Evolutionary conservation across 1,140 invertebrate species (phyloP).

Genomic region (Sminthurides bifidus): DNA sequence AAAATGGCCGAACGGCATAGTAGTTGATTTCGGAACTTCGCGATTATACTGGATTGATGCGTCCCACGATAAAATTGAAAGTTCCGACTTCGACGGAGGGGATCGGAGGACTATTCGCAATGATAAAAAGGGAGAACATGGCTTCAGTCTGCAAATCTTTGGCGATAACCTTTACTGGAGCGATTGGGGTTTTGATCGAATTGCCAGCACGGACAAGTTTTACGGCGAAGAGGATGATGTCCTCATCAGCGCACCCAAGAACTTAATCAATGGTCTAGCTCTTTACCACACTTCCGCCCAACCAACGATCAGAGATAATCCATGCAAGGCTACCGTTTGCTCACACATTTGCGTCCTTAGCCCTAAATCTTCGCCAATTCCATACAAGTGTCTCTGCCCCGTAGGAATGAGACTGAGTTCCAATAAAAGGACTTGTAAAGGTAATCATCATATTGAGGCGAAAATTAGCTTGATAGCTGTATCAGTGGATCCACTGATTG

Average conservation of each 20-base stretch:
- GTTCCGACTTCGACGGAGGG: constrained; percentile 64
- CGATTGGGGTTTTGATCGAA: constrained; percentile 47
- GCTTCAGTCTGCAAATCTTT: constrained; percentile 71
- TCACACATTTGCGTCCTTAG: constrained; percentile 68
- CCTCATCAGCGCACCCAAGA: constrained; percentile 30
- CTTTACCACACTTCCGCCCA: constrained; percentile 37
- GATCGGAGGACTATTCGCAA: constrained; percentile 40
- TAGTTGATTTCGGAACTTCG: constrained; percentile 37
- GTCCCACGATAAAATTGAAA: constrained; percentile 64
- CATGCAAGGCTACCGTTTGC: constrained; percentile 55
- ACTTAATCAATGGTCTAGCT: constrained; percentile 36
- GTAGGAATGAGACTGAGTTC: constrained; percentile 47
- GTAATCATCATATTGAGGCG: constrained; percentile 32
- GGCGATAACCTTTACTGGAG: constrained; percentile 80
- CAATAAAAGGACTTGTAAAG: constrained; percentile 44
- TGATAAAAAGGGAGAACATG: constrained; percentile 42
- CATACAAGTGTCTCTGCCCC: constrained; percentile 63
- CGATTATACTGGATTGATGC: constrained; percentile 83
- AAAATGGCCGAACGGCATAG: constrained; percentile 45
- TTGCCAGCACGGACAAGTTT: constrained; percentile 37
- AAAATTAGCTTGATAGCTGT: too few species aligned
- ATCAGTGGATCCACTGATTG: too few species aligned
- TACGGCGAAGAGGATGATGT: constrained; percentile 36
- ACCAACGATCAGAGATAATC: constrained; percentile 41
- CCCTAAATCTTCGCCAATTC: constrained; percentile 37